Evolutionary conservation across 2,888 invertebrate species (phyloP), one percentile per base, ranked within the genome.

Genomic region (Lasioglossum vierecki): DNA sequence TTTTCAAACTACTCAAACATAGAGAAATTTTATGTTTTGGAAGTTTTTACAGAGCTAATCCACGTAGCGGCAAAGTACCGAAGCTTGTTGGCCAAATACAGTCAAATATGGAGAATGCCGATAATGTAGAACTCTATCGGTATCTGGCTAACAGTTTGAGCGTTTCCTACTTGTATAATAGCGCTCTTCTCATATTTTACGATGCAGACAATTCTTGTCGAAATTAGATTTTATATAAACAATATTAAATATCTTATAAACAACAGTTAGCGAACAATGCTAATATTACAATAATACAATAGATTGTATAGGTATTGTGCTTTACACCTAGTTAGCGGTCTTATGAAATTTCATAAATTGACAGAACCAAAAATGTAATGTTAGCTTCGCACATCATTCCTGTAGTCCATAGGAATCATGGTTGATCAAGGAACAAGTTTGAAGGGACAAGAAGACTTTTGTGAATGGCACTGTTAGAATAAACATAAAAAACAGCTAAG

Each of bases 401-500:
- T 57, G n/a, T 0, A 11, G 57, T 57, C 11, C 57, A 57, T n/a
- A 57, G 11, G 11, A 57, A n/a, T 4, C n/a, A n/a, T 57, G 57
- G 57, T 57, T 57, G n/a, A n/a, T 57, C 57, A n/a, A n/a, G 57
- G n/a, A 57, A 57, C n/a, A 11, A n/a, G 57, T 57, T n/a, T 57
- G 53, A 76, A 53, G 53, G 39, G n/a, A 26, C 3, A 57, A 57
- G 57, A 57, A 57, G n/a, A 22, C 22, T 66, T 80, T 76, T 35
- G 63, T 76, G 72, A 83, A 80, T 83, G 70, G 66, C 63, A 63
- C 22, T 39, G 15, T 35, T 76, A 44, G 46, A 77, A 77, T 77
- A 82, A 74, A 26, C 60, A 49, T 8, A 13, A 60, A 6, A 15
- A 41, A 6, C 18, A 30, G 5, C 9, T 70, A 11, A 11, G 35